phyloP scores from a whole-genome alignment of 2,113 vertebrate species.

The Progne subis region DNA sequence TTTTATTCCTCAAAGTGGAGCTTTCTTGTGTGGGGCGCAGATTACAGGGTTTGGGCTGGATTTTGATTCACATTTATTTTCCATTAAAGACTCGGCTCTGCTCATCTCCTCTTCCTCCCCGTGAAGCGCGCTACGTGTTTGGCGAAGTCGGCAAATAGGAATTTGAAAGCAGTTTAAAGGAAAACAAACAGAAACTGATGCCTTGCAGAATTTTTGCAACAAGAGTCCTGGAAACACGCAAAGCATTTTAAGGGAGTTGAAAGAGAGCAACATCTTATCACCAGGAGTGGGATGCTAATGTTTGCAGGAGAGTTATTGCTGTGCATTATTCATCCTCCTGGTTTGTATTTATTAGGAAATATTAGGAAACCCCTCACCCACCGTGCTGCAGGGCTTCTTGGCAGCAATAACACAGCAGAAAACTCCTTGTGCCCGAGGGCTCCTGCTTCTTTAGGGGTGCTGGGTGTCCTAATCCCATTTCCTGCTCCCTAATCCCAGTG shows the following conservation, averaged over 20 bases:
- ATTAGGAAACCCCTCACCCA: background rate
- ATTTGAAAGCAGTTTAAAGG: background rate
- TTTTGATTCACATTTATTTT: background rate
- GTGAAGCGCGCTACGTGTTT: background rate
- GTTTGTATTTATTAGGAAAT: background rate
- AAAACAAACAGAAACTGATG: conserved; percentile 13
- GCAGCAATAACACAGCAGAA: background rate
- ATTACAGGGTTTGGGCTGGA: background rate
- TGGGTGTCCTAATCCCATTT: background rate
- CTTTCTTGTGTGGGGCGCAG: background rate
- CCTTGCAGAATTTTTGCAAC: background rate
- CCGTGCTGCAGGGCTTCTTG: background rate
- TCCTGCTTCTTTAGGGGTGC: background rate
- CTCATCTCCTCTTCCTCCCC: background rate
- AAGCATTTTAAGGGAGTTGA: background rate
- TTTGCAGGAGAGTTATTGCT: background rate
- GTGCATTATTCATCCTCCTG: background rate
- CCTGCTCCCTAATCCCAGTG: background rate
- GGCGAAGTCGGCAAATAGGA: background rate
- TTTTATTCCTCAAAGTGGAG: conserved; percentile 13
- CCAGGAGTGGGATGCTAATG: background rate
- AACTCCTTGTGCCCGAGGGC: background rate
- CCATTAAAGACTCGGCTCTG: background rate
- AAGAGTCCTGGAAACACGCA: background rate
- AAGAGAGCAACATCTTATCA: background rate